phyloP scores from a whole-genome alignment of 1,140 invertebrate genomes.

The Metopolophium dirhodum region DNA sequence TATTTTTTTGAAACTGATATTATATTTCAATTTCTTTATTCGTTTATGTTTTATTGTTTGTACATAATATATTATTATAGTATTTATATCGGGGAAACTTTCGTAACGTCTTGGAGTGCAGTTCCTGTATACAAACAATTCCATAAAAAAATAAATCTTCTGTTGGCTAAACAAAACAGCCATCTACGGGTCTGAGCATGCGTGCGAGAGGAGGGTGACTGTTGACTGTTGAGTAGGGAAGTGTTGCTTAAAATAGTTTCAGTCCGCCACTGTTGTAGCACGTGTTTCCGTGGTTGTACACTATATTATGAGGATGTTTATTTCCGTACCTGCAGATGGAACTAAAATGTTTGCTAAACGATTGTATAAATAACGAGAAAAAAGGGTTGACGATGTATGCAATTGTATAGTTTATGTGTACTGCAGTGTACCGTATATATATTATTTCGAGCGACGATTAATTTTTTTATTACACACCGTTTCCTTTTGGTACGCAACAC shows the following conservation, averaged over 20 bases:
- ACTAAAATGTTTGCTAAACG: slow-evolving; percentile 50
- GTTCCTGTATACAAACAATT: slow-evolving; percentile 14
- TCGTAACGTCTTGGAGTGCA: not conserved
- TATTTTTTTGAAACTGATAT: not conserved
- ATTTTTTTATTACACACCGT: slow-evolving; percentile 7
- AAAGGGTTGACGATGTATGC: slow-evolving; percentile 46
- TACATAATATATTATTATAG: not conserved
- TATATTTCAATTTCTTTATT: not conserved
- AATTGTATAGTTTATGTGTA: slow-evolving; percentile 2
- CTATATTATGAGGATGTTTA: slow-evolving; percentile 38
- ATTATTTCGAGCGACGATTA: not conserved
- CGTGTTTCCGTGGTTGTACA: slow-evolving; percentile 20
- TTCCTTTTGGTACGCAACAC: slow-evolving; percentile 15
- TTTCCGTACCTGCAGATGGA: slow-evolving; percentile 48
- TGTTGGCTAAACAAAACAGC: slow-evolving; percentile 29
- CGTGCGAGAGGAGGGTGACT: not conserved
- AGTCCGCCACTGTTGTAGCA: slow-evolving; percentile 12
- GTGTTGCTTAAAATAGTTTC: slow-evolving; percentile 45
- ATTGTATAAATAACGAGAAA: slow-evolving; percentile 44
- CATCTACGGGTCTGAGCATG: slow-evolving; percentile 19
- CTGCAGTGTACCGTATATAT: not conserved
- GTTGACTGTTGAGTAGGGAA: not conserved
- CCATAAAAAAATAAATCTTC: not conserved
- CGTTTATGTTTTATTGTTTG: not conserved
- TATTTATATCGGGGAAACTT: not conserved